phyloP scores from a whole-genome alignment of 2,797 vertebrate species.

The Salmo trutta region DNA sequence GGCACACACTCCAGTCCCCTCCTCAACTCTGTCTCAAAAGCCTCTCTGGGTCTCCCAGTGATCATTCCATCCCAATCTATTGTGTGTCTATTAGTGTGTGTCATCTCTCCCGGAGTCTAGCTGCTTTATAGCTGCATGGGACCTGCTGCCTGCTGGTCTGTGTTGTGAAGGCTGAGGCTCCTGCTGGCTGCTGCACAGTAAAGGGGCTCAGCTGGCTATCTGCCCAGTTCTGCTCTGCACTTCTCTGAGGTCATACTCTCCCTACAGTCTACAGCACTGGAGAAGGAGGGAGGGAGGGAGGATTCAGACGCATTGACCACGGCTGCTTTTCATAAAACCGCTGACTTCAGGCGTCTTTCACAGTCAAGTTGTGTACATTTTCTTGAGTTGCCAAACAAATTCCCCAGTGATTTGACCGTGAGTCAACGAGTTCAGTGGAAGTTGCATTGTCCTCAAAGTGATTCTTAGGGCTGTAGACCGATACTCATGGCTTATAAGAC shows the following conservation, averaged over 20 bases:
- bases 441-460: not conserved
- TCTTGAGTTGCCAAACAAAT: conserved; percentile 1
- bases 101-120: not conserved
- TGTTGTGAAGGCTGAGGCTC: conserved; percentile 25
- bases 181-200: conserved; percentile 41
- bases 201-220: conserved; percentile 59
- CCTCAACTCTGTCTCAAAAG: conserved; percentile 28
- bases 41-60: conserved; percentile 9
- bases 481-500: not conserved
- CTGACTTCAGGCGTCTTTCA: conserved; percentile 42
- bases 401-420: conserved; percentile 23
- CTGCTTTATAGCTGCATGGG: not conserved
- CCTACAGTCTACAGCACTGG: conserved; percentile 47
- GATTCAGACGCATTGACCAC: conserved; percentile 21
- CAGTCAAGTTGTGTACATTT: conserved; percentile 15
- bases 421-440: not conserved
- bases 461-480: not conserved
- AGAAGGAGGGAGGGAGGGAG: not conserved
- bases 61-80: conserved; percentile 55
- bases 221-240: conserved; percentile 49
- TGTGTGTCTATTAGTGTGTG: conserved; percentile 22
- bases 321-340: conserved; percentile 35
- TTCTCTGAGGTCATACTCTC: conserved; percentile 61
- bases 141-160: not conserved
- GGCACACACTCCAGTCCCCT: conserved; percentile 26